A percentile compares a stretch with the other conserved stretches of the same genome.
These are phyloP conservation scores for Caenorhabditis wallacei DNA, from an alignment of 2,888 invertebrate species.

Conservation along the genomic window DNA sequence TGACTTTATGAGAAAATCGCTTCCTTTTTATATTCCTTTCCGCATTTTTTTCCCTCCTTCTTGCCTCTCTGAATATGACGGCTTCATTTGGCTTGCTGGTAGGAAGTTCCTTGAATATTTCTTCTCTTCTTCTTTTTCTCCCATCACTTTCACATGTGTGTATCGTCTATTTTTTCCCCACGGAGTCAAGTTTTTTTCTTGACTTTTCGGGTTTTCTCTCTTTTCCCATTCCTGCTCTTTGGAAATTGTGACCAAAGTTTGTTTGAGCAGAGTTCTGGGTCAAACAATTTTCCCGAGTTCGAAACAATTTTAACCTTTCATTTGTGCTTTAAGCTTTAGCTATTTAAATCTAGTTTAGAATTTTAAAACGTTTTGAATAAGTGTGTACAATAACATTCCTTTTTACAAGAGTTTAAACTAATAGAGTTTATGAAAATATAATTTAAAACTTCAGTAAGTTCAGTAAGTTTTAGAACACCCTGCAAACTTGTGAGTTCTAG, in stretches of 20 bases:
- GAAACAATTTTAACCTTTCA: background rate
- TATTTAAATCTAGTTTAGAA: no score
- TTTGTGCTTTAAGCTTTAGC: background rate
- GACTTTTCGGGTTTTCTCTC: constrained; percentile 22
- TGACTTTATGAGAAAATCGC: constrained; percentile 31
- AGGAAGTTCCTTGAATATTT: constrained; percentile 38
- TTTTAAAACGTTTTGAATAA: no score
- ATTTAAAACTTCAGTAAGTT: no score
- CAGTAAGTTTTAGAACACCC: no score
- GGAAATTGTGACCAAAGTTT: constrained; percentile 33
- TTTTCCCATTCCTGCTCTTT: constrained; percentile 20
- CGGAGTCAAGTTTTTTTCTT: constrained; percentile 58
- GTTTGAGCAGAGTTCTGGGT: constrained; percentile 22
- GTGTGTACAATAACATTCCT: no score
- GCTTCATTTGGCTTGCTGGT: constrained; percentile 33
- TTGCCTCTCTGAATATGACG: constrained; percentile 35
- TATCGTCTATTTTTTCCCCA: constrained; percentile 51
- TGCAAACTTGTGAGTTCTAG: no score
- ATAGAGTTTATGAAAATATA: no score
- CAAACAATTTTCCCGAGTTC: constrained; percentile 25
- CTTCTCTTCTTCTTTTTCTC: constrained; percentile 6
- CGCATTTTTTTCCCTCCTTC: background rate
- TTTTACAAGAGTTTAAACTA: no score
- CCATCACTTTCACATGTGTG: constrained; percentile 54
- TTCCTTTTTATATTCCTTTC: constrained; percentile 17